A percentile compares a stretch with the other conserved stretches of the same genome.
phyloP scores from a whole-genome alignment of 2,888 invertebrate species.

The Stomorhina lunata region DNA sequence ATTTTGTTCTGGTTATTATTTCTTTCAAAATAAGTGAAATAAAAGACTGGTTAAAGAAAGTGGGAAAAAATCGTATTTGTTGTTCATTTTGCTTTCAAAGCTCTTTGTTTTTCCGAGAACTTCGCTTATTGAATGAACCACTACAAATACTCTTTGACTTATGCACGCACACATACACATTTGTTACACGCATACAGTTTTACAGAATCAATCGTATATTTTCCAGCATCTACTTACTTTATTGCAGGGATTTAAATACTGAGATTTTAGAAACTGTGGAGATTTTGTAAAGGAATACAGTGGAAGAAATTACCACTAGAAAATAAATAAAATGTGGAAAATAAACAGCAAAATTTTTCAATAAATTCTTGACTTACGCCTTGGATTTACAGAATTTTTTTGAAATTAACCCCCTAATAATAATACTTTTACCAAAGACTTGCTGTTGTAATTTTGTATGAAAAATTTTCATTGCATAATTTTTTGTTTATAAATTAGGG shows the following conservation, averaged over 20 bases:
- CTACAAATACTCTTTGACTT: background rate
- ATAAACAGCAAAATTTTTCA: background rate
- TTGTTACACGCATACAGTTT: background rate
- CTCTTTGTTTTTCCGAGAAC: background rate
- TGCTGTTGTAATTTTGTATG: too few species aligned
- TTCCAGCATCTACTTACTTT: background rate
- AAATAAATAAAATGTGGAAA: background rate
- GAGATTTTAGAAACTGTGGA: background rate
- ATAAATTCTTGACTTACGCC: background rate
- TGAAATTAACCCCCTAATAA: background rate
- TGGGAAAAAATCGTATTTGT: background rate
- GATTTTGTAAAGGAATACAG: background rate
- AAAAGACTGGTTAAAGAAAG: background rate
- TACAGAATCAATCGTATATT: background rate
- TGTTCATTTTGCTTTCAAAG: background rate
- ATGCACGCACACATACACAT: background rate
- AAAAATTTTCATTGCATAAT: too few species aligned
- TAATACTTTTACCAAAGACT: background rate
- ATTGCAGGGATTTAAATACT: constrained; percentile 31
- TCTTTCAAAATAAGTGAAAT: background rate
- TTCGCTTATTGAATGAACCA: background rate
- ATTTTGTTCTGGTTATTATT: background rate
- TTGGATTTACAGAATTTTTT: too few species aligned
- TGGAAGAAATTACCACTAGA: background rate
- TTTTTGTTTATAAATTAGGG: too few species aligned